Conservation (phyloP, 1,140 invertebrate genomes). For the Spodoptera frugiperda region DNA sequence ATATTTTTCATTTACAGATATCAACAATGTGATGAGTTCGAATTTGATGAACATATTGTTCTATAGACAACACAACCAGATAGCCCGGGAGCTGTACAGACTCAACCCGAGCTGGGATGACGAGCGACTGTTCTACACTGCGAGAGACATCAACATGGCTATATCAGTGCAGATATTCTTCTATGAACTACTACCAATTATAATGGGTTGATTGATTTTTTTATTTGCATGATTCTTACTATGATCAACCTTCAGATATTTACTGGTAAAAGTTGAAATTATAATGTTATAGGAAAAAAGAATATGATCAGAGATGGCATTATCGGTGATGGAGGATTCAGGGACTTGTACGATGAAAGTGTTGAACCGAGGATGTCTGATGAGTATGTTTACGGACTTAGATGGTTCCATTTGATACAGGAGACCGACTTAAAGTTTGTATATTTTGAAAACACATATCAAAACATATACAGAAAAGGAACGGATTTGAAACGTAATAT, state of each 20-base stretch:
- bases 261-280: no score
- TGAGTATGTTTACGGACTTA: constrained; percentile 61
- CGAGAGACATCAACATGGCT: constrained; percentile 88
- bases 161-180: constrained; percentile 88
- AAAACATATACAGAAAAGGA: no score
- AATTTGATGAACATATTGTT: constrained; percentile 72
- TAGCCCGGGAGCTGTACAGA: constrained; percentile 86
- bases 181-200: constrained; percentile 88
- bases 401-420: constrained; percentile 68
- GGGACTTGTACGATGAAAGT: constrained; percentile 65
- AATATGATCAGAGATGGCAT: constrained; percentile 63
- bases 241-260: no score
- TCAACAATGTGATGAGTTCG: constrained; percentile 41
- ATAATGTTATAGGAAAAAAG: background rate
- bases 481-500: no score
- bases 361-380: constrained; percentile 62
- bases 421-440: constrained; percentile 65
- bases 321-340: constrained; percentile 57
- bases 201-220: constrained; percentile 76
- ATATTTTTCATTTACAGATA: constrained; percentile 8
- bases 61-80: constrained; percentile 90
- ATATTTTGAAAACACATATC: background rate
- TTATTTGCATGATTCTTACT: no score
- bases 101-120: constrained; percentile 90
- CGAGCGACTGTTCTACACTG: constrained; percentile 88